These are phyloP conservation scores for Corythornis vintsioides DNA, from an alignment of 2,113 vertebrate genomes.

Conservation along the genomic window DNA sequence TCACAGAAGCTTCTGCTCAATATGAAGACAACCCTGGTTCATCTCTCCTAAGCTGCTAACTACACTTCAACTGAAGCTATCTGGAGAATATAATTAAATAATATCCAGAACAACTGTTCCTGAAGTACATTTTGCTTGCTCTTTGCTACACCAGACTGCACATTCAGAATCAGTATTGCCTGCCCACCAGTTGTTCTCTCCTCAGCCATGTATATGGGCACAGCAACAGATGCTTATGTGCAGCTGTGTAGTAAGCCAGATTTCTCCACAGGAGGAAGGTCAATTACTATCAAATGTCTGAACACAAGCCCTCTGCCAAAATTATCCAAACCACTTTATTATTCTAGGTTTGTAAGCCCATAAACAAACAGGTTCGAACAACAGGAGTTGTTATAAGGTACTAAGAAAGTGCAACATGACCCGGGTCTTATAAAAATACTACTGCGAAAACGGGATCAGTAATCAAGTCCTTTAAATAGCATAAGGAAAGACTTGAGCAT, in stretches of 20 bases:
- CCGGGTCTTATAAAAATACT: slow-evolving; percentile 25
- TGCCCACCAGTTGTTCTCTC: slow-evolving; percentile 40
- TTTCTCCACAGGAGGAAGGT: slow-evolving; percentile 27
- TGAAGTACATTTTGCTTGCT: neutral
- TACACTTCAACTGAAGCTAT: neutral
- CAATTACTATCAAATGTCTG: slow-evolving; percentile 24
- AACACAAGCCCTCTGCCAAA: slow-evolving; percentile 5
- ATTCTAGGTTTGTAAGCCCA: slow-evolving; percentile 14
- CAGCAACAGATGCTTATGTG: neutral
- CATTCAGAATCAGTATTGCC: neutral
- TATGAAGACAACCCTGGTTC: neutral
- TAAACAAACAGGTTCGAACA: slow-evolving; percentile 23
- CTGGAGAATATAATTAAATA: neutral
- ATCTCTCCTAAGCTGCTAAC: slow-evolving; percentile 32
- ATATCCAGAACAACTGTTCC: slow-evolving; percentile 16
- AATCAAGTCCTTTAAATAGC: slow-evolving; percentile 50
- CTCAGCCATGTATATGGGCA: neutral
- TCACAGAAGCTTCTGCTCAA: neutral
- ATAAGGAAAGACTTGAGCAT: neutral
- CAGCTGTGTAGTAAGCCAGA: slow-evolving; percentile 27
- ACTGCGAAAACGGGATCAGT: slow-evolving; percentile 19
- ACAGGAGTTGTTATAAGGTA: neutral
- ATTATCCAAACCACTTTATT: neutral
- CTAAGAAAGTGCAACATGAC: neutral
- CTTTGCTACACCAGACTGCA: neutral